These are phyloP conservation scores for Sussaba pulchella DNA, from an alignment of 2,888 invertebrate genomes.

Conservation along the genomic window DNA sequence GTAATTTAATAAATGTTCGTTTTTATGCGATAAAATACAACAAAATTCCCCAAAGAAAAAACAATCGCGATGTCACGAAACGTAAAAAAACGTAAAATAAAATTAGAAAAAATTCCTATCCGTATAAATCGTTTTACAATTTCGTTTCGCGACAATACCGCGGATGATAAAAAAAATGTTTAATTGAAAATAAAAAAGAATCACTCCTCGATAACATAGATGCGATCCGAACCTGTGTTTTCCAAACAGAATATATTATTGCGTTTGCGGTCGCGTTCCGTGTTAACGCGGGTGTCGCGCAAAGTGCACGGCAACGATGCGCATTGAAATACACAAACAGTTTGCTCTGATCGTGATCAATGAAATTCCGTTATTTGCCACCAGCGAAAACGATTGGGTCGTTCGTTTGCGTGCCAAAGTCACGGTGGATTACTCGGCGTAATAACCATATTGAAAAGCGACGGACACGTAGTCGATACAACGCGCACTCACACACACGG, in stretches of 20 bases:
- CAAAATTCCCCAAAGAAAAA: no score
- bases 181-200: no score
- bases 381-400: constrained; percentile 24
- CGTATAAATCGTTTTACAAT: not conserved
- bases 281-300: not conserved
- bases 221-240: not conserved
- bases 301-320: not conserved
- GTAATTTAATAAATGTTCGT: no score
- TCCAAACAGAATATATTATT: constrained; percentile 8
- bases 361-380: constrained; percentile 37
- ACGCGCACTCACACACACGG: not conserved
- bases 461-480: not conserved
- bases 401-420: constrained; percentile 34
- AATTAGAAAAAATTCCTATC: not conserved
- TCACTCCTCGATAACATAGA: not conserved
- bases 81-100: no score
- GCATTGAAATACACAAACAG: not conserved
- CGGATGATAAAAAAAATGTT: constrained; percentile 1
- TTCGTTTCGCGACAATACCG: not conserved
- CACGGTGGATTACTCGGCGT: constrained; percentile 25
- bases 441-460: constrained; percentile 39
- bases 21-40: no score
- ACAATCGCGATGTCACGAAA: no score
- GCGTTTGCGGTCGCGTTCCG: not conserved
- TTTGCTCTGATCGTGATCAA: constrained; percentile 39